Evolutionary conservation across 2,113 vertebrate genomes (phyloP).

Genomic region (Sinocyclocheilus anophthalmus): DNA sequence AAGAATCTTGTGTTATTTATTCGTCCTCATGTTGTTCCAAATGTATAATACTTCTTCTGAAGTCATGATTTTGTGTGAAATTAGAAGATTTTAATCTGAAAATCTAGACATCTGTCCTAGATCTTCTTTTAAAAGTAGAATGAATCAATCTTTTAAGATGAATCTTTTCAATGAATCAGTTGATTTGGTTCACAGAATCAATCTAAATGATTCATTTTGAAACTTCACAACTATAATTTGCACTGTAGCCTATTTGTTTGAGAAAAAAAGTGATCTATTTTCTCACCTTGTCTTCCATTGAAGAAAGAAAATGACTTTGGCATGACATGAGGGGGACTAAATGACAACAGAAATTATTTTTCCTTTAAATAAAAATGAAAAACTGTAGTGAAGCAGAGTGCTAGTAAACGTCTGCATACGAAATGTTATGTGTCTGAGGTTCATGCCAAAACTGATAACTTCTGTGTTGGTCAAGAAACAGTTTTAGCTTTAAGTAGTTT

Average conservation of each 20-base stretch:
- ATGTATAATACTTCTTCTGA: background rate
- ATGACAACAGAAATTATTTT: background rate
- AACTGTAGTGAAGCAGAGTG: background rate
- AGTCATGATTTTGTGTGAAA: background rate
- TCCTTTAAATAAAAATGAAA: background rate
- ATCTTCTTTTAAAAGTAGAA: too few species aligned
- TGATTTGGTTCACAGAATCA: too few species aligned
- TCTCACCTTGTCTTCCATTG: too few species aligned
- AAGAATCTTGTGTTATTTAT: background rate
- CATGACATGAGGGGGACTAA: background rate
- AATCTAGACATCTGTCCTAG: too few species aligned
- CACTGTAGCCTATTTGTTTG: too few species aligned
- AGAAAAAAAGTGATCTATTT: too few species aligned
- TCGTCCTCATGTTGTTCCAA: background rate
- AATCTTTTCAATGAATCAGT: too few species aligned
- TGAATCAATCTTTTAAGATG: too few species aligned
- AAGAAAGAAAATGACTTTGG: background rate
- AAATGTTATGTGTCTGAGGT: background rate
- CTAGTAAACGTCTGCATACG: background rate
- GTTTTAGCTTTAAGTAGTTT: slow-evolving; percentile 2
- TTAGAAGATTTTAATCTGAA: too few species aligned
- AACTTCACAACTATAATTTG: too few species aligned
- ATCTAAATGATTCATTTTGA: too few species aligned
- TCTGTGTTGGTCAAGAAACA: background rate
- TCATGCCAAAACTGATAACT: slow-evolving; percentile 14